Evolutionary conservation across 2,888 invertebrate genomes (phyloP), one percentile per base, ranked within the genome.

Genomic region (Caenorhabditis sulstoni): DNA sequence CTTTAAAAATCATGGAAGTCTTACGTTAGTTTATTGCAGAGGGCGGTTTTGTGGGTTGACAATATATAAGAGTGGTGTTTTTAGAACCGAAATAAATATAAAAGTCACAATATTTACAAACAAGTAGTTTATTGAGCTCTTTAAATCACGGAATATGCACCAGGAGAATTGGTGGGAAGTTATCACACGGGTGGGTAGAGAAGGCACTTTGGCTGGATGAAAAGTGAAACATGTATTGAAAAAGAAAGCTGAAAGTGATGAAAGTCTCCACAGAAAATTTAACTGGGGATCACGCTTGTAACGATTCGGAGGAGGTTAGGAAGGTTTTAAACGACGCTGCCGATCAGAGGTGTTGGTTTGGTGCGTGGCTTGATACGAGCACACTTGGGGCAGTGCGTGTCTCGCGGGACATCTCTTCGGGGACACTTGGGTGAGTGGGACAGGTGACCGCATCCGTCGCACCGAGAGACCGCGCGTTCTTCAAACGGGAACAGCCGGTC

Each of bases 401-500:
- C 75, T 11, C 64, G 47, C 7, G 80, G 80, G 7, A 75, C 80
- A 44, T 80, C 80, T 57, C 80, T 39, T 59, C 75, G 52, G 5
- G 80, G 80, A 53, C 80, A 80, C 50, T 80, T 80, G 3, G 75
- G 80, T 18, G 49, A 37, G 52, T 88, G 88, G 5, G 85, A 81
- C 5, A 87, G 58, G 4, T 74, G 52, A 14, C 85, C 87, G 57
- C 87, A 88, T 9, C 65, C 82, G 9, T 79, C 81, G 52, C 87
- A 88, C 65, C 83, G 82, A 39, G 77, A 71, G 23, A 85, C 68
- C 16, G 65, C 66, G 5, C 75, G 47, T 35, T 80, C 80, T 81
- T 87, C 86, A 75, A 87, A 87, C 11, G 85, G 83, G 57, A 87
- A 87, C 14, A 87, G 66, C 9, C 84, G 55, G 44, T 85, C 84